phyloP scores from a whole-genome alignment of 37 sponge, comb jelly and placozoan species.

The Agelas oroides region DNA sequence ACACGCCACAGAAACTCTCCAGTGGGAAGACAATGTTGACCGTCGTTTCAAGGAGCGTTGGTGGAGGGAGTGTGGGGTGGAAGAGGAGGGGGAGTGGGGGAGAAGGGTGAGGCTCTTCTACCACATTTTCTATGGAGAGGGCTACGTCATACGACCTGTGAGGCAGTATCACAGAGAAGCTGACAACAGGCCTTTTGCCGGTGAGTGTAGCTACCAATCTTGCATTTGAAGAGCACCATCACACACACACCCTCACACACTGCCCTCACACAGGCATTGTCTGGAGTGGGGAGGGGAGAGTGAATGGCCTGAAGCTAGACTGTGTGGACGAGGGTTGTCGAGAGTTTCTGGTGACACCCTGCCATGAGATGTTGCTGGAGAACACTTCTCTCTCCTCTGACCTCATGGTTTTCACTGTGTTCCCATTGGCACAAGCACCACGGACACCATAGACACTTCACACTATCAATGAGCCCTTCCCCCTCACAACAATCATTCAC shows the following conservation, averaged over 20 bases:
- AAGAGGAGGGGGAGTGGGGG: conserved; percentile 82
- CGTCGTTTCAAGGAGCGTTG: conserved; percentile 54
- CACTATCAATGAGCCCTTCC: too few relatives aligned
- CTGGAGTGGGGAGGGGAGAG: conserved; percentile 87
- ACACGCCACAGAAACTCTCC: conserved; percentile 55
- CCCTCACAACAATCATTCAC: too few relatives aligned
- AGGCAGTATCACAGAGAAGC: conserved; percentile 24
- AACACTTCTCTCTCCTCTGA: conserved; percentile 51
- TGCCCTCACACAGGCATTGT: conserved; percentile 68
- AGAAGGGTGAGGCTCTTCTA: conserved; percentile 73
- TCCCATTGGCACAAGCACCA: conserved; percentile 29
- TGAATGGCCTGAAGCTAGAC: conserved; percentile 58
- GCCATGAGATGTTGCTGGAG: conserved; percentile 16
- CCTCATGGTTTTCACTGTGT: conserved; percentile 77
- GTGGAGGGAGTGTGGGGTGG: conserved; percentile 75
- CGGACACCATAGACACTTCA: not conserved
- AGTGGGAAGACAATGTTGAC: conserved; percentile 82
- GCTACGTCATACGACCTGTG: conserved; percentile 63
- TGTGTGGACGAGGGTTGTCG: not conserved
- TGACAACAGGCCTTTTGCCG: conserved; percentile 70
- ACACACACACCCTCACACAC: not conserved
- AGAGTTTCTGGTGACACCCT: conserved; percentile 87
- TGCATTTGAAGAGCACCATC: too few relatives aligned
- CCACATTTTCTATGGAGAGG: conserved; percentile 90
- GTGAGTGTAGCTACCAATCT: too few relatives aligned